Evolutionary conservation across 2,888 invertebrate genomes (phyloP), one percentile per base, ranked within the genome.

Genomic region (Cataglyphis albicans): DNA sequence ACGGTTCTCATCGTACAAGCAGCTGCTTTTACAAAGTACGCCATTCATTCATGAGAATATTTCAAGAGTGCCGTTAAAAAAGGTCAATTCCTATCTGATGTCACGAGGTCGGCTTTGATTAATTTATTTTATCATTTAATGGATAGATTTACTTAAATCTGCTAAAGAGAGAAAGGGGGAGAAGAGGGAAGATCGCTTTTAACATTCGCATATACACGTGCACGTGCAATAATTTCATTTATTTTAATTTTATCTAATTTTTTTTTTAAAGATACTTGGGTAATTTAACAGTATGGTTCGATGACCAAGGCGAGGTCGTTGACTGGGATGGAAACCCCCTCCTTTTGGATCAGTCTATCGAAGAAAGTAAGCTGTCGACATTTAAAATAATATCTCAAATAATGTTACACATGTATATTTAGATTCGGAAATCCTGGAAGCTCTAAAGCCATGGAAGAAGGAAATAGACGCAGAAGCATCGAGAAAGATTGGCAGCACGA

Each of bases 311-410:
- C 6, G 96, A 96, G 84, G 95, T 98, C 0, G 94, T 95, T 9
- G 91, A 94, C 10, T 98, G 97, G 96, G 95, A 95, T n/a, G 98
- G 98, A 0, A 96, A 96, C 81, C 98, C 98, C 0, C 96, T 98
- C 84, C 97, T 96, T 88, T 93, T 98, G 91, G 96, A 96, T 55
- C 92, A 94, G 0, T 95, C 95, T 63, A 95, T 97, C n/a, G 94
- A 95, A 15, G 95, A 97, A 96, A 97, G 97, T 97, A 93, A 92
- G 89, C 85, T 10, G 9, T 48, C 18, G 18, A 64, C 5, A 65
- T n/a, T 48, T 65, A 18, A 63, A 63, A 38, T 4, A 21, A 70
- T 48, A 21, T 1, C 6, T 38, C 25, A 35, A 57, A 44, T 65
- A 70, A 18, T 38, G 9, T n/a, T 48, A 52, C 15, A 10, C 7